phyloP scores from a whole-genome alignment of 1,140 invertebrate species.

The Leptinotarsa texana region DNA sequence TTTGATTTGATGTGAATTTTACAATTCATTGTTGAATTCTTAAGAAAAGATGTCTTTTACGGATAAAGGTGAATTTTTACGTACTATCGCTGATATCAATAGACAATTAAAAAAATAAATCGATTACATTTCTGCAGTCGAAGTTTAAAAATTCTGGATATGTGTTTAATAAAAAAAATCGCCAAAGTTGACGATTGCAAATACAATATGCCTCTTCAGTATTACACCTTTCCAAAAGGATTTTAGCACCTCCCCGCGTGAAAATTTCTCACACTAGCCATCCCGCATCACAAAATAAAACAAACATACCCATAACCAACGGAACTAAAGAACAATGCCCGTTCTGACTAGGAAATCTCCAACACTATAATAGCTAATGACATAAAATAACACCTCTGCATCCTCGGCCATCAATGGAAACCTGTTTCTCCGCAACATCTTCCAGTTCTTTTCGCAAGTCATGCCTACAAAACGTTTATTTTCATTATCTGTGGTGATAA shows the following conservation, averaged over 20 bases:
- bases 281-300: slow-evolving; percentile 26
- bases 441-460: slow-evolving; percentile 34
- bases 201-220: too few relatives aligned
- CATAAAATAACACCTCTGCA: slow-evolving; percentile 35
- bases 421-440: slow-evolving; percentile 30
- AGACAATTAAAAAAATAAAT: too few relatives aligned
- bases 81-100: too few relatives aligned
- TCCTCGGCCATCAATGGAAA: slow-evolving; percentile 28
- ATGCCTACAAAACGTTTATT: slow-evolving; percentile 39
- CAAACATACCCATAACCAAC: slow-evolving; percentile 38
- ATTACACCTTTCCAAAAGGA: too few relatives aligned
- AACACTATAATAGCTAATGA: slow-evolving; percentile 32
- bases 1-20: too few relatives aligned
- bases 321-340: slow-evolving; percentile 38
- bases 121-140: too few relatives aligned
- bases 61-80: too few relatives aligned
- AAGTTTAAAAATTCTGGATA: too few relatives aligned
- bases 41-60: too few relatives aligned
- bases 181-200: too few relatives aligned
- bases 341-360: slow-evolving; percentile 31
- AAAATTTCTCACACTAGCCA: slow-evolving; percentile 13
- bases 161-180: too few relatives aligned
- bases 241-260: not conserved
- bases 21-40: too few relatives aligned
- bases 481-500: slow-evolving; percentile 30